Percentiles rank a stretch among this genome's conserved stretches.
phyloP scores from a whole-genome alignment of 2,888 invertebrate genomes.

The Phortica okadai region DNA sequence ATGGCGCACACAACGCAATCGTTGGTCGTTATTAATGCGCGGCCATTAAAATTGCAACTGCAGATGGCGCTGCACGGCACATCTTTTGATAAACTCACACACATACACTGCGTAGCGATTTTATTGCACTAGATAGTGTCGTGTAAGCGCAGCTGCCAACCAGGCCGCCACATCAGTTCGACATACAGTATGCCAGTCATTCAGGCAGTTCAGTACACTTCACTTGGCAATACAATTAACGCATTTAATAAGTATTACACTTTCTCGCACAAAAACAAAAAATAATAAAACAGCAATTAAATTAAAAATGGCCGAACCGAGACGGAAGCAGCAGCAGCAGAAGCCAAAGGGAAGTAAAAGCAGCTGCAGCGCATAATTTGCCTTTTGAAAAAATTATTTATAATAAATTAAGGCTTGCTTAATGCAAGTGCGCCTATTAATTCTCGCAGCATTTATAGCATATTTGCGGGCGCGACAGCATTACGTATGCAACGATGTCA shows the following conservation, averaged over 20 bases:
- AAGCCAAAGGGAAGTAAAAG: neutral
- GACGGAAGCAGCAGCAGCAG: neutral
- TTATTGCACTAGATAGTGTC: neutral
- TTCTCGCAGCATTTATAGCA: conserved; percentile 20
- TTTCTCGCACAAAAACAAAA: conserved; percentile 14
- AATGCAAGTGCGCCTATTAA: conserved; percentile 16
- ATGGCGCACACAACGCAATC: conserved; percentile 42
- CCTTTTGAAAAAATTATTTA: conserved; percentile 20
- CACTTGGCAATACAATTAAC: conserved; percentile 63
- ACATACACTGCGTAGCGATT: neutral
- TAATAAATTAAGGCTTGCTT: conserved; percentile 27
- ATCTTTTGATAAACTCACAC: conserved; percentile 20
- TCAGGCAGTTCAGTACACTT: conserved; percentile 31
- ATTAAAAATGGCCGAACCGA: conserved; percentile 16
- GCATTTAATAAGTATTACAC: conserved; percentile 48
- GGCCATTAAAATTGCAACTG: conserved; percentile 24
- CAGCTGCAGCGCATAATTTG: neutral
- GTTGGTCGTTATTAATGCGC: conserved; percentile 57
- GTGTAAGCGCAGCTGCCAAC: conserved; percentile 5
- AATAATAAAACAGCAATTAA: conserved; percentile 37
- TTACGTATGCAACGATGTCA: neutral
- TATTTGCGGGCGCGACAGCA: conserved; percentile 10
- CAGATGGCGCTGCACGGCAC: conserved; percentile 9
- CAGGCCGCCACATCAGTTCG: conserved; percentile 52
- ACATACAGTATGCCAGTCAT: conserved; percentile 44